Evolutionary conservation across 2,113 vertebrate species (phyloP).

Genomic region (Salvelinus sp.): DNA sequence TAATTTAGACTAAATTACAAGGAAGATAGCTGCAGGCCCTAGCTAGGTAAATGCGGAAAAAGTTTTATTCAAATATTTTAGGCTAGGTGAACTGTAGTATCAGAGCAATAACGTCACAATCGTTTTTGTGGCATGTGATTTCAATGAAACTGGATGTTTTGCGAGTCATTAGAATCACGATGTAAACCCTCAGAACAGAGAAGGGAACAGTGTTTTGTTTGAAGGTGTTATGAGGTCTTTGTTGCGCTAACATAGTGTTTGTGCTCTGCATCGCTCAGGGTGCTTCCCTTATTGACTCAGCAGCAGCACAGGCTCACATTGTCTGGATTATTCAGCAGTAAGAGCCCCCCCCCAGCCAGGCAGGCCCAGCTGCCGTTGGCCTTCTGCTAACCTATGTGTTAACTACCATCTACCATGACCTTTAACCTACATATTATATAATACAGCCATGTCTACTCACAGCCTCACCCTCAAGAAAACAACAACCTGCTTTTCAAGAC

Average conservation of each 20-base stretch:
- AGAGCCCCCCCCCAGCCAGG: constrained; percentile 1
- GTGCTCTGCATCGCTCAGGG: background rate
- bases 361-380: constrained; percentile 28
- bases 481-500: constrained; percentile 9
- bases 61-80: no score
- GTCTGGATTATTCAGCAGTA: constrained; percentile 52
- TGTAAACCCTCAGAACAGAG: no score
- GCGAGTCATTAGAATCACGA: no score
- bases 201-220: no score
- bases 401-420: background rate
- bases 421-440: constrained; percentile 28
- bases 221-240: no score
- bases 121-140: no score
- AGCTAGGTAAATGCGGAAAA: no score
- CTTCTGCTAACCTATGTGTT: background rate
- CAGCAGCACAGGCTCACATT: constrained; percentile 13
- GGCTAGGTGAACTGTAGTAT: no score
- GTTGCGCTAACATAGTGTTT: background rate
- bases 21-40: no score
- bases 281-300: constrained; percentile 48
- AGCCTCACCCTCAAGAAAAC: constrained; percentile 7
- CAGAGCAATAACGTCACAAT: no score
- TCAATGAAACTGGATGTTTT: no score
- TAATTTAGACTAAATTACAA: no score
- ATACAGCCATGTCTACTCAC: constrained; percentile 6